Conservation (phyloP, 1,140 invertebrate genomes). For the Drosophila leontia region DNA sequence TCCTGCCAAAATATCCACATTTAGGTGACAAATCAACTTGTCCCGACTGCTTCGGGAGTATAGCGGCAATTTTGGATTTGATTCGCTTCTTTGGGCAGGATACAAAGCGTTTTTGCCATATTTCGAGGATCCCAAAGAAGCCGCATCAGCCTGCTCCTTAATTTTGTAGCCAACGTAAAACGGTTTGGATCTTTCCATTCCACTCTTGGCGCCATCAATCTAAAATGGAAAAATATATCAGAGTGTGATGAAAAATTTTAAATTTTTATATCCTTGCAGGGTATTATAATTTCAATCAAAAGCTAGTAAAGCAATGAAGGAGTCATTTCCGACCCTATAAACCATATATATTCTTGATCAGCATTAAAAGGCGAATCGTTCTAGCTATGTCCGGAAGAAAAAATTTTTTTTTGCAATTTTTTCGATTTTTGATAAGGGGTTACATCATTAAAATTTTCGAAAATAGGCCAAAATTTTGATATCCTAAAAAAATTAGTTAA, state of each 20-base stretch:
- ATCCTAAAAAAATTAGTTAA: too few relatives aligned
- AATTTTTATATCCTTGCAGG: not conserved
- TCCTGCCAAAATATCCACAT: conserved; percentile 49
- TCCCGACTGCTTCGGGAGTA: conserved; percentile 70
- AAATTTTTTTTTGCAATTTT: too few relatives aligned
- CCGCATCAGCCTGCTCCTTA: conserved; percentile 2
- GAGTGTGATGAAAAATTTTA: not conserved
- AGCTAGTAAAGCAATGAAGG: too few relatives aligned
- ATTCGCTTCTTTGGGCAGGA: conserved; percentile 28
- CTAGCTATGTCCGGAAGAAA: too few relatives aligned
- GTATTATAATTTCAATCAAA: too few relatives aligned
- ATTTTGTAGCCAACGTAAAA: conserved; percentile 53
- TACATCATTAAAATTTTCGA: too few relatives aligned
- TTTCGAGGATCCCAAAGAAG: not conserved
- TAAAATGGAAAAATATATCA: conserved; percentile 9
- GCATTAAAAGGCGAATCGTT: too few relatives aligned
- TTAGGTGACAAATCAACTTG: conserved; percentile 67
- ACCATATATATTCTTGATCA: too few relatives aligned
- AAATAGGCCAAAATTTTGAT: too few relatives aligned
- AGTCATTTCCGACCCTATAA: too few relatives aligned
- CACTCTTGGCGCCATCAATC: conserved; percentile 58
- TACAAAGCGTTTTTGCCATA: conserved; percentile 28
- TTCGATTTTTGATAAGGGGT: too few relatives aligned
- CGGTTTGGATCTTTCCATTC: conserved; percentile 35
- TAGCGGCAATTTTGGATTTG: conserved; percentile 57